A percentile compares a stretch with the other conserved stretches of the same genome.
Conservation (phyloP, 2,113 vertebrate species). For the Apodemus sylvaticus region DNA sequence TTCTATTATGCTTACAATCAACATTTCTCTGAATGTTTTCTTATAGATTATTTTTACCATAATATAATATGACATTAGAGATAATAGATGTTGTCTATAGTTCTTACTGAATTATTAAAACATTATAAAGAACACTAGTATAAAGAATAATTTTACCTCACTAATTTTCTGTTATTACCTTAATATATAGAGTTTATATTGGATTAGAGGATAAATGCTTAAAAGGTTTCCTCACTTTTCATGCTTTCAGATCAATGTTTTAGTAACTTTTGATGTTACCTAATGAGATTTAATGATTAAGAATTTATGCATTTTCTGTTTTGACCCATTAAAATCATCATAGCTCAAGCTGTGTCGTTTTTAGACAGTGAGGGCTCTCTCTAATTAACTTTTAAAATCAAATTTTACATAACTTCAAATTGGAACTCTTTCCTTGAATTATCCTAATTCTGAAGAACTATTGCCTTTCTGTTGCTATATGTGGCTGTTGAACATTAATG, state of each 20-base stretch:
- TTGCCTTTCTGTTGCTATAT: too few species aligned
- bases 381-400: too few species aligned
- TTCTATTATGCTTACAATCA: neutral
- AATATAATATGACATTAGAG: neutral
- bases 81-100: neutral
- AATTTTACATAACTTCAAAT: too few species aligned
- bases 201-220: neutral
- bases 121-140: neutral
- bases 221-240: neutral
- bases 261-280: neutral
- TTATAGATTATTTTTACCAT: neutral
- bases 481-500: too few species aligned
- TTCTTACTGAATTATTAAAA: constrained; percentile 13
- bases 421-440: too few species aligned
- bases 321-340: neutral
- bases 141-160: neutral
- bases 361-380: too few species aligned
- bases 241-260: neutral
- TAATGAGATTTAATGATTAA: neutral
- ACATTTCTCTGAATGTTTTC: neutral
- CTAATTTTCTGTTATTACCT: neutral
- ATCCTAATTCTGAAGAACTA: too few species aligned
- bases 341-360: too few species aligned
- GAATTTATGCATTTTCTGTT: neutral
- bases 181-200: neutral